These are phyloP conservation scores for Recurvirostra avosetta DNA, from an alignment of 2,113 vertebrate species.

Conservation along the genomic window DNA sequence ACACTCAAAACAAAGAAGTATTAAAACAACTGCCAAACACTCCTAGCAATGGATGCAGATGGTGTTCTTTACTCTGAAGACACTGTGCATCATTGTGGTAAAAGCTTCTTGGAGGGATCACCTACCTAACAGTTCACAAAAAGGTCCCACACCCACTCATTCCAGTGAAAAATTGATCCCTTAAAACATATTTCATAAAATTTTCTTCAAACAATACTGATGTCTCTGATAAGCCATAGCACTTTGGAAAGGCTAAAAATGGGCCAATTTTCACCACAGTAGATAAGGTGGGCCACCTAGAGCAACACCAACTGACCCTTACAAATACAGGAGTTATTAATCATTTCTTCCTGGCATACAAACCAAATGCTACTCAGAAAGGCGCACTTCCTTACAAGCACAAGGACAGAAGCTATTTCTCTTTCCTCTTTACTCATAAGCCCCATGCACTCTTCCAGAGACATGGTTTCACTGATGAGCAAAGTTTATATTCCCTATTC, in stretches of 20 bases:
- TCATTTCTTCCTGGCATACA: neutral
- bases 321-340: neutral
- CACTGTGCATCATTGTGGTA: rapidly evolving
- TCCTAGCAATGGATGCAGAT: neutral
- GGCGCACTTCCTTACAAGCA: neutral
- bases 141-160: neutral
- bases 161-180: neutral
- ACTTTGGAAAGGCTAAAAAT: neutral
- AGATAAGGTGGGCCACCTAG: neutral
- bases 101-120: neutral
- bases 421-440: neutral
- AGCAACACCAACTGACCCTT: neutral
- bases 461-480: neutral
- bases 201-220: neutral
- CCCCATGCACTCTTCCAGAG: neutral
- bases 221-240: neutral
- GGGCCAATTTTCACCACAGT: neutral
- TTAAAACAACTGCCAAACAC: neutral
- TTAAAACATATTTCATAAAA: neutral
- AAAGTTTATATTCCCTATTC: neutral
- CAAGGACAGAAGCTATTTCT: neutral
- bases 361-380: neutral
- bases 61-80: neutral
- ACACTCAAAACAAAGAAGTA: neutral
- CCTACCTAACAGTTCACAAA: neutral